A percentile compares a stretch with the other conserved stretches of the same genome.
Evolutionary conservation across 2,113 vertebrate genomes (phyloP).

Genomic region (Gambusia affinis): DNA sequence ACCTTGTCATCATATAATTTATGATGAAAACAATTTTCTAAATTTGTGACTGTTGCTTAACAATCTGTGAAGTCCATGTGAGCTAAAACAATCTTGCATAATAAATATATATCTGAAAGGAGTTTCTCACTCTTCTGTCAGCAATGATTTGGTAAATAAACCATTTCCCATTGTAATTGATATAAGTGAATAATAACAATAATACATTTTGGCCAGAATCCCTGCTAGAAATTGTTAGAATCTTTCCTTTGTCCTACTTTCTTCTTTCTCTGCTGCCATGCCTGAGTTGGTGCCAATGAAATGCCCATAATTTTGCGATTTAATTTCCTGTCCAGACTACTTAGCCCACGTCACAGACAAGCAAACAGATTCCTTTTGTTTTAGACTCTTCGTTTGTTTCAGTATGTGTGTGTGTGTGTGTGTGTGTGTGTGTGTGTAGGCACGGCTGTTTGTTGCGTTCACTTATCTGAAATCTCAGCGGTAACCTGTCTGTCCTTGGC

Average conservation of each 20-base stretch:
- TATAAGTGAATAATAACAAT: background rate
- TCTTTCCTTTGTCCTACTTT: slow-evolving; percentile 11
- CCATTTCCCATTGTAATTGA: background rate
- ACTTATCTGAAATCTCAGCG: slow-evolving; percentile 54
- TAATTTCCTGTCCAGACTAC: slow-evolving; percentile 76
- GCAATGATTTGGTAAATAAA: background rate
- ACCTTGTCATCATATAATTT: background rate
- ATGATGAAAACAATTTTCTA: background rate
- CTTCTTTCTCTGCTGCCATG: slow-evolving; percentile 50
- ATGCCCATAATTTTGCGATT: slow-evolving; percentile 59
- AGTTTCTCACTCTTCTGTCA: background rate
- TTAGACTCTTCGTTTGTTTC: slow-evolving; percentile 31
- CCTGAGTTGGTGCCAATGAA: slow-evolving; percentile 43
- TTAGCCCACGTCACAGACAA: slow-evolving; percentile 61
- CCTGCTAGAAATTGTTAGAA: slow-evolving; percentile 9
- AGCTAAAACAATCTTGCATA: background rate
- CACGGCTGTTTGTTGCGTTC: slow-evolving; percentile 52
- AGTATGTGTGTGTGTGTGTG: slow-evolving; percentile 40
- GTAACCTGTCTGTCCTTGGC: slow-evolving; percentile 54
- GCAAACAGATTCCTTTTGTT: slow-evolving; percentile 60
- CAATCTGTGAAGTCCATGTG: background rate
- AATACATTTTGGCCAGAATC: slow-evolving; percentile 6
- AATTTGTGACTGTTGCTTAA: background rate
- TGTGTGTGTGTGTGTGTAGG: background rate
- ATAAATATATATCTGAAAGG: background rate